Evolutionary conservation across 1,140 invertebrate genomes (phyloP).

Genomic region (Plodia interpunctella): DNA sequence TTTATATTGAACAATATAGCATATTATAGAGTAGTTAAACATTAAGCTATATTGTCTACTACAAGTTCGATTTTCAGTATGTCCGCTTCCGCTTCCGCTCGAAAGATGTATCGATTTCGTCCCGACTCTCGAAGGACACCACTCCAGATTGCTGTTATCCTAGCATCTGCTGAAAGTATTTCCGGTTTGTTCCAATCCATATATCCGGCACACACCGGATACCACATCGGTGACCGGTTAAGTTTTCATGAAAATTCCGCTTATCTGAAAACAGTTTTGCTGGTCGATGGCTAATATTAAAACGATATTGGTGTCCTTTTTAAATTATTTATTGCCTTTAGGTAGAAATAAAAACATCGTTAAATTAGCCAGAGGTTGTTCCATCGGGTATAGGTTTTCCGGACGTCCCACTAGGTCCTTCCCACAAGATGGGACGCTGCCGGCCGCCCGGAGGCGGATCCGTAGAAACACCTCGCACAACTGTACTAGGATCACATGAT

Average conservation of each 20-base stretch:
- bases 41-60: no score
- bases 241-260: background rate
- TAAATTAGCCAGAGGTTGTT: constrained; percentile 3
- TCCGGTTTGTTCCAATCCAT: constrained; percentile 32
- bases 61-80: no score
- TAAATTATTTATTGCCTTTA: no score
- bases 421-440: background rate
- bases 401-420: background rate
- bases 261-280: no score
- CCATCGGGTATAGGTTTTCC: background rate
- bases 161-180: constrained; percentile 32
- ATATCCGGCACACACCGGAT: constrained; percentile 26
- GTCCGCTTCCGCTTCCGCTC: constrained; percentile 12
- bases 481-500: constrained; percentile 29
- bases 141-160: constrained; percentile 29
- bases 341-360: background rate
- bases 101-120: constrained; percentile 35
- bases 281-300: no score
- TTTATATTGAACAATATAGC: background rate
- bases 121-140: constrained; percentile 1
- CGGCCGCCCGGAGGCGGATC: constrained; percentile 25
- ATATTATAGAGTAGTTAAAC: no score
- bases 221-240: background rate
- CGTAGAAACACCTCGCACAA: constrained; percentile 25
- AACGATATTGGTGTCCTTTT: no score